Conservation (phyloP, 2,797 vertebrate genomes). For the Pangasius macronema region DNA sequence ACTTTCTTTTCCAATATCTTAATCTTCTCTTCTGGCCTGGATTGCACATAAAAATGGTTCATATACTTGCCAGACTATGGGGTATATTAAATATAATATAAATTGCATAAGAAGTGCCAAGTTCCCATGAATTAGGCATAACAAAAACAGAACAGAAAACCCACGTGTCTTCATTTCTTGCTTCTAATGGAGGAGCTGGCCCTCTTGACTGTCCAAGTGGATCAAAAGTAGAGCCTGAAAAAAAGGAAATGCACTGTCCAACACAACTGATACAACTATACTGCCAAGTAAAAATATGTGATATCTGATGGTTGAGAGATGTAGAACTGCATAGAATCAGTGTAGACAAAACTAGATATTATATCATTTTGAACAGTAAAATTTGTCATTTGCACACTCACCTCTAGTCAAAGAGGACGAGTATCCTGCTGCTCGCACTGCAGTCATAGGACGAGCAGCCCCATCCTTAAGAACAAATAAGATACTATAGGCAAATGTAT, state of each 20-base stretch:
- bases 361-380: not conserved
- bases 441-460: conserved; percentile 90
- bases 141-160: conserved; percentile 53
- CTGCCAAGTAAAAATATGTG: not conserved
- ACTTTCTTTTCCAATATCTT: conserved; percentile 95
- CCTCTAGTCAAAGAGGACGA: conserved; percentile 83
- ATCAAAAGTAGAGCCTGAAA: conserved; percentile 88
- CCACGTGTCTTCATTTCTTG: conserved; percentile 90
- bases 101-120: not conserved
- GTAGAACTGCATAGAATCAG: not conserved
- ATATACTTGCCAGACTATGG: not conserved
- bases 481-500: not conserved
- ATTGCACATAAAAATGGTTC: conserved; percentile 38
- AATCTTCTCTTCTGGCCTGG: conserved; percentile 92
- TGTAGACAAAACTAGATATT: not conserved
- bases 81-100: not conserved
- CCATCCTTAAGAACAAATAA: conserved; percentile 78
- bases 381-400: conserved; percentile 18
- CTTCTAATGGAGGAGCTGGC: conserved; percentile 87
- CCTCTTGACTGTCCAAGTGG: conserved; percentile 88
- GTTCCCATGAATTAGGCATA: not conserved
- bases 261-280: not conserved
- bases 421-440: conserved; percentile 92
- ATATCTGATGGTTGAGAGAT: not conserved
- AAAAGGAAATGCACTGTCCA: not conserved